Percentiles rank a stretch among this genome's conserved stretches.
Conservation (phyloP, 1,140 invertebrate species). For the Penaeus indicus region DNA sequence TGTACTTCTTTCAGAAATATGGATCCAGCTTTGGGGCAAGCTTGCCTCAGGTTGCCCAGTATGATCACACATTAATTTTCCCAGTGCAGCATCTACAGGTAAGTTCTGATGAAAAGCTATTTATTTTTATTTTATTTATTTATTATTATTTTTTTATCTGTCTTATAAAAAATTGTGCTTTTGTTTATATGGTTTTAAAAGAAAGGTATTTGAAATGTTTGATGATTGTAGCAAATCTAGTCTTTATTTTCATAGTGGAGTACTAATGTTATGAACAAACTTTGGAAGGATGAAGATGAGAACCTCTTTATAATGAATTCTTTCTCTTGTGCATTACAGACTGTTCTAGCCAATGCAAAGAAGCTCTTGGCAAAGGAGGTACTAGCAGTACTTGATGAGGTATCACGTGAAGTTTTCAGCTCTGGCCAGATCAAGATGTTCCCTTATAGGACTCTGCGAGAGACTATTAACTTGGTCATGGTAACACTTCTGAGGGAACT, state of each 20-base stretch:
- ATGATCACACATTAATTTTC: constrained; percentile 70
- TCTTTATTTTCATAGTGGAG: too few relatives aligned
- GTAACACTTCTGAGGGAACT: constrained; percentile 92
- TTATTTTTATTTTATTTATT: background rate
- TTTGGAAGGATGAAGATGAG: background rate
- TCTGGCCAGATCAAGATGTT: constrained; percentile 79
- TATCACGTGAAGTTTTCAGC: constrained; percentile 80
- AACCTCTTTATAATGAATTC: background rate
- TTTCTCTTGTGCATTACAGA: constrained; percentile 72
- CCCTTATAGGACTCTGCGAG: constrained; percentile 92
- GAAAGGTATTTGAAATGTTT: too few relatives aligned
- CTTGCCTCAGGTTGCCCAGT: constrained; percentile 65
- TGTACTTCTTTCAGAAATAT: constrained; percentile 91
- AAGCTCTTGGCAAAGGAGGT: constrained; percentile 90
- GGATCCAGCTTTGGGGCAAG: constrained; percentile 85
- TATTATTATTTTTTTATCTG: background rate
- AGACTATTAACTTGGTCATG: constrained; percentile 93
- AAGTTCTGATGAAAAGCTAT: background rate
- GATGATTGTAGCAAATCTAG: too few relatives aligned
- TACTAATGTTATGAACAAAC: too few relatives aligned
- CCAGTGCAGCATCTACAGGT: constrained; percentile 67
- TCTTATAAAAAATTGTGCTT: background rate
- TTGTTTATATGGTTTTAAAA: background rate
- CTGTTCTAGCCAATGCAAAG: constrained; percentile 85
- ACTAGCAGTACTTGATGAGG: constrained; percentile 82